Evolutionary conservation across 1,140 invertebrate genomes (phyloP).

Genomic region (Tetragonula clypearis): DNA sequence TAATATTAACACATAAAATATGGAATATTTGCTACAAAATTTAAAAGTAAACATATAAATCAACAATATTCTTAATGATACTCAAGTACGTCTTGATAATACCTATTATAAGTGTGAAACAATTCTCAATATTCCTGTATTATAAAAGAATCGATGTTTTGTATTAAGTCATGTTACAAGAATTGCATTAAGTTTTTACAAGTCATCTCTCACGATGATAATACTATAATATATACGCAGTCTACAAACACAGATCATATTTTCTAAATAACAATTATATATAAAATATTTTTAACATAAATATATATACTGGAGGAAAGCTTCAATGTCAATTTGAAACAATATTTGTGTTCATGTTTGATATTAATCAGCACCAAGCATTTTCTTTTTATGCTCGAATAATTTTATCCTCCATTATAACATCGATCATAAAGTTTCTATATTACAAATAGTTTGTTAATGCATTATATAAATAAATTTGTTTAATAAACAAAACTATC

Average conservation of each 20-base stretch:
- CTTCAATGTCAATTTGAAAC: constrained; percentile 27
- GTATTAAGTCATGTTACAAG: constrained; percentile 43
- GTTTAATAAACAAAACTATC: neutral
- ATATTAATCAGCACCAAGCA: constrained; percentile 42
- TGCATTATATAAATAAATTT: neutral
- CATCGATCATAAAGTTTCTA: constrained; percentile 7
- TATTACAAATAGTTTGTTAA: constrained; percentile 43
- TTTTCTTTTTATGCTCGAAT: constrained; percentile 11
- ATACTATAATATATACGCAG: constrained; percentile 43
- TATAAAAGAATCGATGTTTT: constrained; percentile 28
- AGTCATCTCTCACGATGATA: constrained; percentile 26
- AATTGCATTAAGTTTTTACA: constrained; percentile 40
- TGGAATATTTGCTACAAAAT: constrained; percentile 34
- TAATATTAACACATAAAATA: constrained; percentile 34
- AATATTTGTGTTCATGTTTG: constrained; percentile 16
- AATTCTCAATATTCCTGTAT: constrained; percentile 28
- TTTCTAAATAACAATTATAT: constrained; percentile 51
- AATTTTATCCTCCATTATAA: constrained; percentile 8
- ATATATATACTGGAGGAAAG: constrained; percentile 33
- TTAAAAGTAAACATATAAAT: constrained; percentile 26
- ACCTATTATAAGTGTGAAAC: constrained; percentile 47
- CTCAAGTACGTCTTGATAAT: constrained; percentile 45
- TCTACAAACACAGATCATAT: constrained; percentile 46
- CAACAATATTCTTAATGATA: constrained; percentile 44
- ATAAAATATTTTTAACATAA: constrained; percentile 51